Conservation (phyloP, 1,140 invertebrate species). For the Drosophila baimaii region DNA sequence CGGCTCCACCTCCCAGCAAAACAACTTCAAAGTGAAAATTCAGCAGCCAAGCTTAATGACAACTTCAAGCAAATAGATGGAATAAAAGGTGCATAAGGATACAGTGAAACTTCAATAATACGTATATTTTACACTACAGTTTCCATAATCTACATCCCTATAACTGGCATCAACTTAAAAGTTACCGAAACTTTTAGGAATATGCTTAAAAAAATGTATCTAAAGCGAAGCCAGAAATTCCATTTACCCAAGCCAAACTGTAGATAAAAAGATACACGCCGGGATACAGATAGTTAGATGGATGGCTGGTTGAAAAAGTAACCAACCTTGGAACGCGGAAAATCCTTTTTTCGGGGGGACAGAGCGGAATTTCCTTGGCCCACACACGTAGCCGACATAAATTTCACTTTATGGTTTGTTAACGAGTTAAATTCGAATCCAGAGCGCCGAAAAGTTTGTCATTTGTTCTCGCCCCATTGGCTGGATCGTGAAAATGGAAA, state of each 20-base stretch:
- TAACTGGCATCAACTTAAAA: too few relatives aligned
- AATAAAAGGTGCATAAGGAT: slow-evolving; percentile 19
- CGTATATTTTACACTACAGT: too few relatives aligned
- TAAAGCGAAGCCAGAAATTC: neutral
- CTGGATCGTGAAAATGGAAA: slow-evolving; percentile 49
- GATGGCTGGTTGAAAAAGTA: slow-evolving; percentile 27
- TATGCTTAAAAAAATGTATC: neutral
- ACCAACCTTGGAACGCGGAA: slow-evolving; percentile 10
- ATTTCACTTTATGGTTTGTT: slow-evolving; percentile 83
- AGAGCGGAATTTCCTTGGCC: slow-evolving; percentile 39
- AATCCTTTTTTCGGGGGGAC: slow-evolving; percentile 6
- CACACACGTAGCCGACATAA: slow-evolving; percentile 77
- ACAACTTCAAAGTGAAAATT: slow-evolving; percentile 78
- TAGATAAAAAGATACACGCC: slow-evolving; percentile 6
- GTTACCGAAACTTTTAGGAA: accelerated
- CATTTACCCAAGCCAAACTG: neutral
- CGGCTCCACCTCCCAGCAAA: slow-evolving; percentile 12
- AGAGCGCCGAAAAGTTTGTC: slow-evolving; percentile 75
- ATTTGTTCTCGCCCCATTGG: slow-evolving; percentile 66
- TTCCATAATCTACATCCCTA: too few relatives aligned
- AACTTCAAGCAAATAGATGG: slow-evolving; percentile 63
- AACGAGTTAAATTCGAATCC: slow-evolving; percentile 83
- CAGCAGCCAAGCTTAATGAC: slow-evolving; percentile 70
- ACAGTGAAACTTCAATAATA: neutral
- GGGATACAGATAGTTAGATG: slow-evolving; percentile 28